Conservation (phyloP, 1,140 invertebrate genomes). For the Prorops nasuta region DNA sequence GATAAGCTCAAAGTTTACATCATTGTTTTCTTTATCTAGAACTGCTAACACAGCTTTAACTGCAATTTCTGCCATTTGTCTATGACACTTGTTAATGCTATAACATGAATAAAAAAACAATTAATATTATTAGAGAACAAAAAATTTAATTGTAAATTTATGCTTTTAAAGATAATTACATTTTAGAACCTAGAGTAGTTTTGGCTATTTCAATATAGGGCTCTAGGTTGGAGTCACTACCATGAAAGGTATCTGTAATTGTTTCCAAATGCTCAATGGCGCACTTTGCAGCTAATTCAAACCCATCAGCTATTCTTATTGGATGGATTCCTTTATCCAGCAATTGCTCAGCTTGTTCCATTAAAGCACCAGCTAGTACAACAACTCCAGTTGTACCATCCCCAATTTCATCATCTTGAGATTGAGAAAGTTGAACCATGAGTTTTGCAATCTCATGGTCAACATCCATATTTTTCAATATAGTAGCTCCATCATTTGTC, state of each 20-base stretch:
- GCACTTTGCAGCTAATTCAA: constrained; percentile 92
- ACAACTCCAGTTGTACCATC: constrained; percentile 99
- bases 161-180: constrained; percentile 67
- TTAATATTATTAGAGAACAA: neutral
- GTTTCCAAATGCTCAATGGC: constrained; percentile 85
- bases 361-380: constrained; percentile 84
- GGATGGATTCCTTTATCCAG: constrained; percentile 98
- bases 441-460: constrained; percentile 98
- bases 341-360: constrained; percentile 92
- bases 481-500: constrained; percentile 99
- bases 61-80: constrained; percentile 98
- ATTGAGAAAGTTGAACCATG: constrained; percentile 97
- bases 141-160: constrained; percentile 6
- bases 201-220: constrained; percentile 93
- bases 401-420: constrained; percentile 99
- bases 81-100: constrained; percentile 82
- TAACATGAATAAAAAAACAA: constrained; percentile 10
- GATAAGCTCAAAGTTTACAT: constrained; percentile 99
- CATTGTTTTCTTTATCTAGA: constrained; percentile 88
- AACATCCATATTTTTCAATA: constrained; percentile 98
- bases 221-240: constrained; percentile 80
- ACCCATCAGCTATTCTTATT: constrained; percentile 98
- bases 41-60: constrained; percentile 94
- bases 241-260: constrained; percentile 87
- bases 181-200: constrained; percentile 99